Conservation (phyloP, 2,113 vertebrate genomes). For the Hemibagrus wyckioides region DNA sequence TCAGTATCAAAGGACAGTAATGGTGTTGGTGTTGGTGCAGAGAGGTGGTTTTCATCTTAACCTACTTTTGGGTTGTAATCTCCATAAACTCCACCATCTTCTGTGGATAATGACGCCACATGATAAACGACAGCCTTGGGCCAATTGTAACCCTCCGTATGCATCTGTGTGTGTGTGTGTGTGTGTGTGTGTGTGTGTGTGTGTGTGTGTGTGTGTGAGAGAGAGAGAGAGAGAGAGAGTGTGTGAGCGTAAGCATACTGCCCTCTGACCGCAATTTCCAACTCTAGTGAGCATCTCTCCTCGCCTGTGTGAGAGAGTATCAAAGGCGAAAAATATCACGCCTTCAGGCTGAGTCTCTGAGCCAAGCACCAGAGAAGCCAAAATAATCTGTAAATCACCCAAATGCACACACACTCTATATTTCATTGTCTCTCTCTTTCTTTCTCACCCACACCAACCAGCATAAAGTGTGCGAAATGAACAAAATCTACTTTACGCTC, state of each 20-base stretch:
- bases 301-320: constrained; percentile 30
- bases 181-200: constrained; percentile 37
- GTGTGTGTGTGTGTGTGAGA: constrained; percentile 21
- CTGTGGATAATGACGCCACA: constrained; percentile 53
- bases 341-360: constrained; percentile 35
- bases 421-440: constrained; percentile 10
- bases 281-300: constrained; percentile 40
- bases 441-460: background rate
- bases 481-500: background rate
- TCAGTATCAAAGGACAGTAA: constrained; percentile 35
- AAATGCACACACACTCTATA: background rate
- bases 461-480: background rate
- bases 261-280: constrained; percentile 55
- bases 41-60: constrained; percentile 64
- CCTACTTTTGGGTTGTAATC: constrained; percentile 72
- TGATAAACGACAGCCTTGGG: constrained; percentile 66
- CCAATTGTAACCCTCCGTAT: constrained; percentile 41
- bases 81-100: constrained; percentile 65
- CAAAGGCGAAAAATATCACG: constrained; percentile 48
- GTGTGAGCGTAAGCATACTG: constrained; percentile 30
- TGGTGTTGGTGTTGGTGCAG: constrained; percentile 40
- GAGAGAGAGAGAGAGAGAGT: background rate
- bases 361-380: background rate
- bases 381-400: constrained; percentile 34
- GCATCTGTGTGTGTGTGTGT: constrained; percentile 32